Evolutionary conservation across 2,797 vertebrate species (phyloP), one percentile per base, ranked within the genome.

Genomic region (Gallinago stenura): DNA sequence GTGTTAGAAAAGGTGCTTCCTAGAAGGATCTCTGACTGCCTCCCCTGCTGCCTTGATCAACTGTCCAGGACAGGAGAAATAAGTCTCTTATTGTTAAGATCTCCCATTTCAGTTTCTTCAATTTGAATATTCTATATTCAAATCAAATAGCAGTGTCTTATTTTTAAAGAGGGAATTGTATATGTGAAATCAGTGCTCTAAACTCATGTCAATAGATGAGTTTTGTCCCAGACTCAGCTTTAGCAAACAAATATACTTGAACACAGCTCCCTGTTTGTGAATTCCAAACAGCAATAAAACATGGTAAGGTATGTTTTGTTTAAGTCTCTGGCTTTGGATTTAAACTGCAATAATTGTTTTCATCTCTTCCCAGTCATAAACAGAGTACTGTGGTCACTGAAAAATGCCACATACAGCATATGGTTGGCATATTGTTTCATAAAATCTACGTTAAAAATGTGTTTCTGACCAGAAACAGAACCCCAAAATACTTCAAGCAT

Each of bases 401-500:
- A 87, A 92, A 89, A 75, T 68, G 64, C 37, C 43, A 71, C 33
- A 83, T 83, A 11, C 68, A 95, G 79, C 53, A n/a, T 61, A 68
- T 60, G 48, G 43, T 15, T 64, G 60, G 51, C 45, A 61, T 66
- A 61, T 68, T 24, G 45, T 30, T 71, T 80, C 18, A 33, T 66
- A 89, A 71, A 83, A 83, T 58, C 31, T 33, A 26, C 39, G 48
- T 69, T 17, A 14, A 28, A 82, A 87, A 73, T 53, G 3, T 64
- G 19, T 83, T 96, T 89, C 61, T 89, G 72, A 87, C 71, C 86
- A 78, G 61, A 66, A 85, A 46, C 37, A 85, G 83, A 85, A 39
- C 46, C 53, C 21, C 15, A 73, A 68, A 94, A 88, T 90, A 46
- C 26, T 78, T 72, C 22, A 73, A 24, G 25, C 6, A 2, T 70